Conservation (phyloP, 1,140 invertebrate species). For the Neotoxoptera formosana region DNA sequence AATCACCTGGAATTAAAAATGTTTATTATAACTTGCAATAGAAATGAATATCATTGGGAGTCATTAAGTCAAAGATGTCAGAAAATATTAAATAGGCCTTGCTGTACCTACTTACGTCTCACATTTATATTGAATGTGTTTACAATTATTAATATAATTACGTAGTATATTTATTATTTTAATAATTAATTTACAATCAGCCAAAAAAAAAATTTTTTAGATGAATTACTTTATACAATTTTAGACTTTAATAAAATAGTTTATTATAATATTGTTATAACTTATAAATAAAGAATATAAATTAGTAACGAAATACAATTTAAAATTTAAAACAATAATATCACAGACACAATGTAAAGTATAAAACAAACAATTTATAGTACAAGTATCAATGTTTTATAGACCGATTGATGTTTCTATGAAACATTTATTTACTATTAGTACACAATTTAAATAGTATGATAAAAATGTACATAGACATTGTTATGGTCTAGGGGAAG, state of each 20-base stretch:
- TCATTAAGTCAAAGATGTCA: neutral
- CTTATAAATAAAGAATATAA: neutral
- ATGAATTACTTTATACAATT: neutral
- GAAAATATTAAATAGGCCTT: neutral
- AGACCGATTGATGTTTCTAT: neutral
- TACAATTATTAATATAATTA: neutral
- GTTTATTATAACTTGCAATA: no score
- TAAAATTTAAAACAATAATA: neutral
- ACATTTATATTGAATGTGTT: neutral
- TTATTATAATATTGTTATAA: neutral
- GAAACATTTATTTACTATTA: neutral
- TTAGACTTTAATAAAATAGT: neutral
- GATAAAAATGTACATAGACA: neutral
- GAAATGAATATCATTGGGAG: neutral
- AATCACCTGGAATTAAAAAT: neutral
- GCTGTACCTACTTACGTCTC: neutral
- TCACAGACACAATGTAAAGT: constrained; percentile 38
- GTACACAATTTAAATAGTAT: neutral
- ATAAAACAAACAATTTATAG: neutral
- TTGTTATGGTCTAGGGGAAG: neutral
- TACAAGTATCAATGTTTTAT: neutral
- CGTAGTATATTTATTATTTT: neutral
- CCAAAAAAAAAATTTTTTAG: neutral
- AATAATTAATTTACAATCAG: neutral
- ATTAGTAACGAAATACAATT: constrained; percentile 41